Evolutionary conservation across 2,888 invertebrate species (phyloP), one percentile per base, ranked within the genome.

Genomic region (Volucella inanis): DNA sequence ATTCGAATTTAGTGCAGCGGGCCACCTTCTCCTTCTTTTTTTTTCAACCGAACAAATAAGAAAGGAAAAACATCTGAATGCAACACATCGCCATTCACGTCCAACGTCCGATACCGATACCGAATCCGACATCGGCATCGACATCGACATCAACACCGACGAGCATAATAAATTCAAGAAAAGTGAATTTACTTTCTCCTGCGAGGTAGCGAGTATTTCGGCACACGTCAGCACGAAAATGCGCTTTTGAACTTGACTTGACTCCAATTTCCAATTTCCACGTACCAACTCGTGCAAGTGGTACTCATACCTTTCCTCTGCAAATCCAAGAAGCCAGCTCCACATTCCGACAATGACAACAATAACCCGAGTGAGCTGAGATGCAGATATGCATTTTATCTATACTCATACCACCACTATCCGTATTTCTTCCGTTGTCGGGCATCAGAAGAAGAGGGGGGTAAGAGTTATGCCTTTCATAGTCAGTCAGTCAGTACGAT

Each of bases 161-260:
- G 49, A 50, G 72, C 76, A 81, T 76, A 85, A 77, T 77, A 85
- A 81, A 81, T 81, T 85, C 57, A 77, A 76, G 57, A 81, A 81
- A 85, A 85, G 85, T 64, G 81, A 85, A 81, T 85, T 85, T 68
- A 85, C 85, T 85, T 85, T 85, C 85, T 85, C 85, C 38, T 22
- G n/a, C 12, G 59, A 22, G 22, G 22, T 22, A 22, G 22, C 55
- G 15, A 62, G 59, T 41, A 52, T 65, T 59, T 72, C 62, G 64
- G 76, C 61, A 31, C 41, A 71, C 59, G 64, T 45, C 55, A 50
- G 78, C 86, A 85, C 85, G 85, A 85, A 64, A 81, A 85, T 85
- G 85, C 81, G 77, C 82, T 86, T 86, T 86, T 86, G 86, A 86
- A 86, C 86, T 86, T 86, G 86, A 86, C 78, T 86, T 86, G 86